phyloP scores from a whole-genome alignment of 2,888 invertebrate genomes.

The Penaeus monodon region DNA sequence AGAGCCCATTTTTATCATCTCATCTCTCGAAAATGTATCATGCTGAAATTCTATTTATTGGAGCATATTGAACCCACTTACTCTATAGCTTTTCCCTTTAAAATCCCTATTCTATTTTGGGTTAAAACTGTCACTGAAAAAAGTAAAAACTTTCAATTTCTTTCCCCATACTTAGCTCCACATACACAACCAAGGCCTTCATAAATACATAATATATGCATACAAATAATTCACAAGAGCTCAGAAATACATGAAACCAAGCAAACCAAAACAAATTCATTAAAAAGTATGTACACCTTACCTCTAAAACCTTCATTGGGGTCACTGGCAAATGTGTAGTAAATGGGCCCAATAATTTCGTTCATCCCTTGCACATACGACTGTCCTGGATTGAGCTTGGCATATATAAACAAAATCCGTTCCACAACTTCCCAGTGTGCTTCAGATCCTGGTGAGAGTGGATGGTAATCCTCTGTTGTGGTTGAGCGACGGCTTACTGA shows the following conservation, averaged over 20 bases:
- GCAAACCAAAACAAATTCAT: neutral
- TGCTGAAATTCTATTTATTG: too few species aligned
- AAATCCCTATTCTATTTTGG: too few species aligned
- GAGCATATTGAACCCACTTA: too few species aligned
- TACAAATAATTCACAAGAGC: too few species aligned
- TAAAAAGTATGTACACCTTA: constrained; percentile 35
- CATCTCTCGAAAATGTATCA: too few species aligned
- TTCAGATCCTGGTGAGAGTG: constrained; percentile 89
- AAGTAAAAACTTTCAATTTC: too few species aligned
- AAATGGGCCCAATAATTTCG: constrained; percentile 98
- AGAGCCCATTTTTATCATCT: too few species aligned
- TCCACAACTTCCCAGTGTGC: constrained; percentile 99
- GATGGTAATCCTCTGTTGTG: constrained; percentile 84
- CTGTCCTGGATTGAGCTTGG: constrained; percentile 97
- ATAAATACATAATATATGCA: too few species aligned
- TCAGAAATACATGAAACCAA: neutral
- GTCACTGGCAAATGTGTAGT: constrained; percentile 95
- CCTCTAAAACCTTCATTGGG: constrained; percentile 80
- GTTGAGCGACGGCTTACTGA: constrained; percentile 75
- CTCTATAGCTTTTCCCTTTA: too few species aligned
- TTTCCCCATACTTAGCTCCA: too few species aligned
- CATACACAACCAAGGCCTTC: too few species aligned
- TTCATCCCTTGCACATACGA: constrained; percentile 97
- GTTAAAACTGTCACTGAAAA: too few species aligned
- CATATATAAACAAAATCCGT: constrained; percentile 95